Evolutionary conservation across 2,113 vertebrate genomes (phyloP).

Genomic region (Dicaeum eximium): DNA sequence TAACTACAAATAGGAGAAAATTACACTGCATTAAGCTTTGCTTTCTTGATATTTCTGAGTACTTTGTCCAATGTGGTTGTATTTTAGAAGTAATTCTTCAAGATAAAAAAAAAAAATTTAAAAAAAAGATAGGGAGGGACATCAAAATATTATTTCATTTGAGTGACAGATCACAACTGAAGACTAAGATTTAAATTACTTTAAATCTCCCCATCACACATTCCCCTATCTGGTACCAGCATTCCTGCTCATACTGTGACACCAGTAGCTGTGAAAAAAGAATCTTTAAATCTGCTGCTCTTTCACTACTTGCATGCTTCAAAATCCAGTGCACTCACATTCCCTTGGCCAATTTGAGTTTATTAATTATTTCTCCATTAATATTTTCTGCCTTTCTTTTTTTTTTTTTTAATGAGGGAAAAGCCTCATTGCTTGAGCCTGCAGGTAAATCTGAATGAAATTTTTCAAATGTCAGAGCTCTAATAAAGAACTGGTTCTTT

Average conservation of each 20-base stretch:
- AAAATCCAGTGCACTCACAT: not conserved
- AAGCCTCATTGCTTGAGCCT: not conserved
- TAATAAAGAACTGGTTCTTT: not conserved
- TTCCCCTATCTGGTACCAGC: not conserved
- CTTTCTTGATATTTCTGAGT: not conserved
- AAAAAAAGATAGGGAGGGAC: not conserved
- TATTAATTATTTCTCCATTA: not conserved
- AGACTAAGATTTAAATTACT: not conserved
- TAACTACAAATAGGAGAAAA: not conserved
- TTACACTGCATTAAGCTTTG: not conserved
- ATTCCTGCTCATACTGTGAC: not conserved
- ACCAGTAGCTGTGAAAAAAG: not conserved
- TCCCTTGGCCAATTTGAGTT: not conserved
- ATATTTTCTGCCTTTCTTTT: not conserved
- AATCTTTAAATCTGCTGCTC: too few species aligned
- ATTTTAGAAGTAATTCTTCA: not conserved
- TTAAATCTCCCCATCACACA: not conserved
- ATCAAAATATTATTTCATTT: not conserved
- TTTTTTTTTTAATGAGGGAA: not conserved
- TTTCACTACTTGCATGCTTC: not conserved
- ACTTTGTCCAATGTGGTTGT: not conserved
- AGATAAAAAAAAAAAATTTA: not conserved
- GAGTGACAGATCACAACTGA: not conserved
- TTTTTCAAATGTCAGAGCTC: slow-evolving; percentile 19
- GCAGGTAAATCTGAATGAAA: not conserved